Evolutionary conservation across 2,888 invertebrate genomes (phyloP), one percentile per base, ranked within the genome.

Genomic region (Agrotis ipsilon): DNA sequence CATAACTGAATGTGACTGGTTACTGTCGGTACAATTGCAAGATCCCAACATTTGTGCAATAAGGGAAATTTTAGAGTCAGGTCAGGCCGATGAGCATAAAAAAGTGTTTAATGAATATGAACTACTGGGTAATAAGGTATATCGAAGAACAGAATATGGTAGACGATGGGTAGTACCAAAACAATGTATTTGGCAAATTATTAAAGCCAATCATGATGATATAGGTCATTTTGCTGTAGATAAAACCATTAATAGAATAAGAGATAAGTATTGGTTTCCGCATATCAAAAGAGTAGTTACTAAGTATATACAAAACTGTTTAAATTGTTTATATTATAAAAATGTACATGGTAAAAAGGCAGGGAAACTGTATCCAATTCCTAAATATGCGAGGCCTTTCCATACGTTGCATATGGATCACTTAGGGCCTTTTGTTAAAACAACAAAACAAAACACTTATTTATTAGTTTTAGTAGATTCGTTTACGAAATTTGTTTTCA

Each of bases 361-460:
- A 48, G 48, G 48, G 18, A 48, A 48, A n/a, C n/a, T 48, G n/a
- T 48, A 48, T n/a, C n/a, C 48, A n/a, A 48, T n/a, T 11, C 32
- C 57, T 1, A 39, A 39, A 39, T 57, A 39, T 19, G 27, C 27
- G 9, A 54, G 27, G 16, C 54, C 27, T 27, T 27, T 27, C 27
- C 27, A 27, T 27, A 27, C 27, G 27, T 27, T 27, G 3, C 27
- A 27, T 27, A n/a, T 55, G 11, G 54, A 55, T 55, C 54, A 58
- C 57, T 19, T 58, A 2, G 57, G 57, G 19, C 57, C 57, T 78
- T 80, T 59, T 80, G 88, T 21, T 78, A 83, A 16, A 59, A 58
- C 67, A 75, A 78, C 61, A 81, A 79, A 7, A 77, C 78, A 69
- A 79, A 70, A 70, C 49, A 61, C 27, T 32, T 70, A 11, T 76